A percentile compares a stretch with the other conserved stretches of the same genome.
These are phyloP conservation scores for Tyrannus savana DNA, from an alignment of 2,113 vertebrate genomes.

Conservation along the genomic window DNA sequence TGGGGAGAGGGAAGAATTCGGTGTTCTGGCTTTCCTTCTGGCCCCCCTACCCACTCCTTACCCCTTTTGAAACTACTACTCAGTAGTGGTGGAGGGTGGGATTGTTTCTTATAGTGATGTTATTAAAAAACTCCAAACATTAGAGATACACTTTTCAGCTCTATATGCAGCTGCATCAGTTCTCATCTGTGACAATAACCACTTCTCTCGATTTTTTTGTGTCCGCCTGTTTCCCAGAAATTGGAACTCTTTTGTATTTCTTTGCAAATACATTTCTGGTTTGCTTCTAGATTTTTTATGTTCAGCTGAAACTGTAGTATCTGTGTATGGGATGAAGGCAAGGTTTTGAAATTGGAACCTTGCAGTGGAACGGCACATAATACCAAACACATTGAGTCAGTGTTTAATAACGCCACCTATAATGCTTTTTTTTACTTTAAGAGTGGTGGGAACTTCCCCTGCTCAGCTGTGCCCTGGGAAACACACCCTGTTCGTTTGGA, in stretches of 20 bases:
- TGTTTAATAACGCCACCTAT: constrained; percentile 6
- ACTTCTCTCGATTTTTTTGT: not conserved
- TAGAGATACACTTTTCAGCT: not conserved
- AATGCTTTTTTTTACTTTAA: not conserved
- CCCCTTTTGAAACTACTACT: not conserved
- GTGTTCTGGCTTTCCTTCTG: not conserved
- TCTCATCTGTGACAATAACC: not conserved
- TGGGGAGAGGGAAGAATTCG: not conserved
- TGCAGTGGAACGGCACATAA: not conserved
- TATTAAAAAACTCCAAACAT: not conserved
- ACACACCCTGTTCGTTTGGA: not conserved
- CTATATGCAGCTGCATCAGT: not conserved
- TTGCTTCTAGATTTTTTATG: not conserved
- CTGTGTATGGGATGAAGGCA: not conserved
- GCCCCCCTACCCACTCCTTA: too few relatives aligned
- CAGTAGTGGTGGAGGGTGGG: rapidly evolving
- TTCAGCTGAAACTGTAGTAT: not conserved
- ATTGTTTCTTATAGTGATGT: not conserved
- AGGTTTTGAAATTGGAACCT: constrained; percentile 47
- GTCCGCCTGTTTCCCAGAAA: not conserved
- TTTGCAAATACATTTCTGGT: not conserved
- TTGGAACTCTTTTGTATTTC: not conserved
- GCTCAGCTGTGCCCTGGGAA: not conserved
- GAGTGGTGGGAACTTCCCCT: constrained; percentile 10
- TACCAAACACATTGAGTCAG: not conserved